A percentile compares a stretch with the other conserved stretches of the same genome.
These are phyloP conservation scores for Alces alces DNA, from an alignment of 2,113 vertebrate species.

Conservation along the genomic window DNA sequence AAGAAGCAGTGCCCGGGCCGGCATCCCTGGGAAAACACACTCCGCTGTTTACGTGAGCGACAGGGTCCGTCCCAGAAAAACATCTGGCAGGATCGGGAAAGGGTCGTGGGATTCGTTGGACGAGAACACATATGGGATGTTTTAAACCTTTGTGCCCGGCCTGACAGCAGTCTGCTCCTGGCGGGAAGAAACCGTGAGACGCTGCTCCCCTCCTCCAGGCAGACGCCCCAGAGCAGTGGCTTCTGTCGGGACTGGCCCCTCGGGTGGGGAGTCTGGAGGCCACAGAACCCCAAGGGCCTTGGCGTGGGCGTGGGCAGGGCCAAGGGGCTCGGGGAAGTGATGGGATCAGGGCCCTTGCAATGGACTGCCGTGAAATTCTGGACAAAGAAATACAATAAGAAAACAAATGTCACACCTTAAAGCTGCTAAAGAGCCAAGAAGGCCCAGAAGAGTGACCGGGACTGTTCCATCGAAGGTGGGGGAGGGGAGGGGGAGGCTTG, in stretches of 20 bases:
- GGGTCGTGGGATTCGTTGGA: constrained; percentile 4
- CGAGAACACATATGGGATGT: background rate
- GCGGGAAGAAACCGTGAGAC: background rate
- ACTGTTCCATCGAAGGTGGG: background rate
- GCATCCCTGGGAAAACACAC: background rate
- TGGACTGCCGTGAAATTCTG: background rate
- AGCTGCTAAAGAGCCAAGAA: background rate
- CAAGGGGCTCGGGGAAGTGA: background rate
- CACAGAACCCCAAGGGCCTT: rapidly evolving
- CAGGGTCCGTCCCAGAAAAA: background rate
- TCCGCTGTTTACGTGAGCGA: background rate
- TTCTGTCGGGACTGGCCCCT: background rate
- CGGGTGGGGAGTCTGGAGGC: background rate
- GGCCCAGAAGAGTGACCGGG: background rate
- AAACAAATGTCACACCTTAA: background rate
- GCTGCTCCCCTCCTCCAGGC: background rate
- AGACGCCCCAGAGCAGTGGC: rapidly evolving
- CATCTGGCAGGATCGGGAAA: background rate
- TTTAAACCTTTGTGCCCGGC: background rate
- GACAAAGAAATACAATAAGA: background rate
- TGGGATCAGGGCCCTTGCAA: background rate
- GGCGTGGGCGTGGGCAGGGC: rapidly evolving
- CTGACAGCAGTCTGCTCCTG: background rate
- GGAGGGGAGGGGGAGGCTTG: background rate
- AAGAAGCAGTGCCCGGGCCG: background rate